A percentile compares a stretch with the other conserved stretches of the same genome.
These are phyloP conservation scores for Eleutherodactylus coqui DNA, from an alignment of 2,797 vertebrate genomes.

Conservation along the genomic window DNA sequence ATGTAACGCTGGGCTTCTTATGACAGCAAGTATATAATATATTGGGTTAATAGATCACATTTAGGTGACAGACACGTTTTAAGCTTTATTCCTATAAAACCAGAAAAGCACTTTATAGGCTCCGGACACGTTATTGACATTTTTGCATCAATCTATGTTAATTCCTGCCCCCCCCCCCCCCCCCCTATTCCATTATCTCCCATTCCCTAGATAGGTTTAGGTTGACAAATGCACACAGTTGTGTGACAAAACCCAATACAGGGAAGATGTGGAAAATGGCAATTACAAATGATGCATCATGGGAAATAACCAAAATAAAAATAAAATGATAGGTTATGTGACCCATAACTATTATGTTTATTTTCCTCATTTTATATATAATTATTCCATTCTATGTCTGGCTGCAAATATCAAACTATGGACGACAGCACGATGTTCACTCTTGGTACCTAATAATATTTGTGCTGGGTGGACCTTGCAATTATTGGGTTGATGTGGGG, in stretches of 20 bases:
- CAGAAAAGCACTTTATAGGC: too few species aligned
- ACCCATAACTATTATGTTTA: neutral
- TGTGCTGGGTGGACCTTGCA: neutral
- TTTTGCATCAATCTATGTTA: too few species aligned
- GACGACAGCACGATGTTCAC: neutral
- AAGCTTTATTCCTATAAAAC: too few species aligned
- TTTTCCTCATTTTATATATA: neutral
- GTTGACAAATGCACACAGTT: neutral
- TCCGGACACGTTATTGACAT: too few species aligned
- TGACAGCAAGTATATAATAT: too few species aligned
- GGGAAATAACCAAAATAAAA: neutral
- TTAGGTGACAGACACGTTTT: too few species aligned
- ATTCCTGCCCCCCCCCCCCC: too few species aligned
- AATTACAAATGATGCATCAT: neutral
- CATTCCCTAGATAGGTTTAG: neutral
- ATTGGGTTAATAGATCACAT: too few species aligned
- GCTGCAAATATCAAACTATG: neutral
- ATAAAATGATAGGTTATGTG: neutral
- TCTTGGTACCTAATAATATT: constrained; percentile 2
- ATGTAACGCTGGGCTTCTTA: too few species aligned
- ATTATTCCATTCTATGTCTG: neutral
- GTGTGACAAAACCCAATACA: neutral
- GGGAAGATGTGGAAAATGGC: neutral
- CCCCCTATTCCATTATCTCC: too few species aligned
- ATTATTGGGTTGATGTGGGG: neutral